Conservation (phyloP, 2,888 invertebrate genomes). For the Xanthorhoe spadicearia region DNA sequence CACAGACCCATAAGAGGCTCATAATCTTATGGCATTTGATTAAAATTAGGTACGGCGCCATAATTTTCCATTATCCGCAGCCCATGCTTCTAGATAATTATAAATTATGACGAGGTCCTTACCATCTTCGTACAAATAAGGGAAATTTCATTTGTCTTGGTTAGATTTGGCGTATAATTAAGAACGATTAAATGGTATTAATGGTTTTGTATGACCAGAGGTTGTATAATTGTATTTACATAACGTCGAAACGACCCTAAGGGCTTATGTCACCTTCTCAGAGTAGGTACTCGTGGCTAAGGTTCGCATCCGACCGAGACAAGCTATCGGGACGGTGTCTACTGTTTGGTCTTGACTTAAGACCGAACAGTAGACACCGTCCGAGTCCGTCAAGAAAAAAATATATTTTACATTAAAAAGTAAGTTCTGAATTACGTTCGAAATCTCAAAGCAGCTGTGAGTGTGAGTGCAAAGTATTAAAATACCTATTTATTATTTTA, state of each 20-base stretch:
- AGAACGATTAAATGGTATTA: neutral
- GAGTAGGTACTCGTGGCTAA: too few relatives aligned
- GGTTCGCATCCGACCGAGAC: too few relatives aligned
- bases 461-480: too few relatives aligned
- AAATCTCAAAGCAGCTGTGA: too few relatives aligned
- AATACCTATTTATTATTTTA: too few relatives aligned
- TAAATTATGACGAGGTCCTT: slow-evolving; percentile 13
- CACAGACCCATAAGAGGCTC: neutral
- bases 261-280: too few relatives aligned
- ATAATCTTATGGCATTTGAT: slow-evolving; percentile 14
- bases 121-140: slow-evolving; percentile 3
- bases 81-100: slow-evolving; percentile 12
- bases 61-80: slow-evolving; percentile 14
- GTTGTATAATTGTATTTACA: neutral
- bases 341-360: too few relatives aligned
- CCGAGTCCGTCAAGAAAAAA: too few relatives aligned
- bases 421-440: too few relatives aligned
- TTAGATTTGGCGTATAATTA: neutral
- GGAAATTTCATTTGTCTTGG: slow-evolving; percentile 14
- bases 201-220: neutral
- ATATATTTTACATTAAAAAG: too few relatives aligned
- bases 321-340: too few relatives aligned
- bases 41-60: neutral
- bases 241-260: neutral
- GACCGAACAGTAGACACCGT: too few relatives aligned